Evolutionary conservation across 2,113 vertebrate species (phyloP), one percentile per base, ranked within the genome.

Genomic region (Paratilapia polleni): DNA sequence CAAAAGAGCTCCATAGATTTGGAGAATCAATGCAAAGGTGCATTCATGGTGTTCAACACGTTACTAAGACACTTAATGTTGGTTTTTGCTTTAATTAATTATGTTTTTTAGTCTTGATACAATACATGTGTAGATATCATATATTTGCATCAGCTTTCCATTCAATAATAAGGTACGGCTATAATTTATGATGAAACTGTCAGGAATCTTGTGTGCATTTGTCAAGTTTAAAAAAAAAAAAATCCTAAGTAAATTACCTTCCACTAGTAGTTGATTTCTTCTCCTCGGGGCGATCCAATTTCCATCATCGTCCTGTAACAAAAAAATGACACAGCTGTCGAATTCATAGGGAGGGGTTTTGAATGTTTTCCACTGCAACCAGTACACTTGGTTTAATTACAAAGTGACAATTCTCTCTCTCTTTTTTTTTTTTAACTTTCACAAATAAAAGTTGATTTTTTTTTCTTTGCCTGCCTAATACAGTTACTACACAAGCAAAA

Each of bases 291-390:
- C 15, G 6, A 10, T 84, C 78, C 7, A n/a, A 80, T 75, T 61
- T 57, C 76, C 77, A 62, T 84, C 82, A 54, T 91, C 70, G 31
- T 61, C 79, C 90, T 92, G 89, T 14, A 92, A 91, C 6, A 62
- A 73, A 87, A 80, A 80, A 62, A 10, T 28, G 38, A 89, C 2
- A 47, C 47, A 63, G 41, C 47, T 38, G 49, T 62, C n/a, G 26
- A 54, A 81, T 85, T 85, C 57, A 83, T 62, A 52, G 28, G 15
- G 77, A 74, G 26, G 4, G 8, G 9, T 34, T 63, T 62, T n/a
- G 4, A 64, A 64, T 61, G 28, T 5, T 6, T 61, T 73, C 77
- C 8, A 58, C 26, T 10, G 38, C 11, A 75, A 66, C 38, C 78
- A 75, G 7, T 52, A 36, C 52, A 15, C 34, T 82, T 59, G 19